A percentile compares a stretch with the other conserved stretches of the same genome.
Evolutionary conservation across 2,113 vertebrate genomes (phyloP).

Genomic region (Gadus macrocephalus): DNA sequence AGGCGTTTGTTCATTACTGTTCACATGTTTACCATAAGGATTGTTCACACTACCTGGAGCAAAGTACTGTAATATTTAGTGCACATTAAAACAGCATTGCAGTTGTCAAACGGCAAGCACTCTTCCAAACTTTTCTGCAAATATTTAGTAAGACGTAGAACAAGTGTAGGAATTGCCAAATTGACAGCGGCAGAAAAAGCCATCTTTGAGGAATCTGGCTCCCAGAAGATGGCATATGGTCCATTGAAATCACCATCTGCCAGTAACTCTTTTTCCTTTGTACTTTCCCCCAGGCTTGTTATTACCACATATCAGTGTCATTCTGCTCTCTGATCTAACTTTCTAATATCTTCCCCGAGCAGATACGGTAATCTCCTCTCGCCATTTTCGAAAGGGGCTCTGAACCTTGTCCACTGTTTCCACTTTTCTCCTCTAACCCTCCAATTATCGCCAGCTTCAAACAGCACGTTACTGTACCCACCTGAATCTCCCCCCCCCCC

Average conservation of each 20-base stretch:
- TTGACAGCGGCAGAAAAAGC: conserved; percentile 15
- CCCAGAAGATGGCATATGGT: conserved; percentile 32
- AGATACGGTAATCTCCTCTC: conserved; percentile 30
- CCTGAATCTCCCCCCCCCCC: conserved; percentile 26
- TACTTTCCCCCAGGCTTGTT: conserved; percentile 10
- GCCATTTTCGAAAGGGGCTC: no score
- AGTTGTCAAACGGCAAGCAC: conserved; percentile 23
- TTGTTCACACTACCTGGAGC: no score
- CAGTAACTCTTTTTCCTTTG: conserved; percentile 8
- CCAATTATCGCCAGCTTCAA: conserved; percentile 47
- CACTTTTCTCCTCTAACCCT: conserved; percentile 6
- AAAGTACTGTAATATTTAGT: conserved; percentile 14
- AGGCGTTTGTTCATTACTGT: conserved; percentile 1
- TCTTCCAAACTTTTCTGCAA: conserved; percentile 26
- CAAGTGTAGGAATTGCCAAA: conserved; percentile 33
- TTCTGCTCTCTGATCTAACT: conserved; percentile 26
- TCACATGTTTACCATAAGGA: conserved; percentile 17
- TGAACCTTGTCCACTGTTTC: neutral
- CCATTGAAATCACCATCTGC: conserved; percentile 24
- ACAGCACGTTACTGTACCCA: conserved; percentile 37
- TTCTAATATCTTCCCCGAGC: conserved; percentile 15
- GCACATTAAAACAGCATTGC: neutral
- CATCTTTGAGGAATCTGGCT: conserved; percentile 13
- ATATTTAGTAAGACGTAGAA: conserved; percentile 38
- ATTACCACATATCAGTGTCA: conserved; percentile 17